Base-by-base conservation (phyloP, 2,797 vertebrate genomes). In the Cuculus canorus region DNA sequence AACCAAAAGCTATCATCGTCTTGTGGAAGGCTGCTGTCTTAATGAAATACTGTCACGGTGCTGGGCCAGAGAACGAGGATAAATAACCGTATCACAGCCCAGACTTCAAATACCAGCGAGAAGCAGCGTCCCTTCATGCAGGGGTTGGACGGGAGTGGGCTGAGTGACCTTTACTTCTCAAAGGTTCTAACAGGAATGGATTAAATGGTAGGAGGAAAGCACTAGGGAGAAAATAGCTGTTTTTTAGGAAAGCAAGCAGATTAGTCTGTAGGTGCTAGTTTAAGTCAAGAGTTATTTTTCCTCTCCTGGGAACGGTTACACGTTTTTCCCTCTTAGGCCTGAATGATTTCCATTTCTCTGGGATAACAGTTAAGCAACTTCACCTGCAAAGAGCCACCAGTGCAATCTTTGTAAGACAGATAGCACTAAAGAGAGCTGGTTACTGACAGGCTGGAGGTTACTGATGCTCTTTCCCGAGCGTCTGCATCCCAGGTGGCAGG, bases 1-100 rank as follows among this genome's bases (percentile, higher is more conserved):
- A n/a, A 48, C 68, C 0, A 14, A 61, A 71, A 69, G 79, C 65
- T 71, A 1, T 33, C 48, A 17, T 1, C 0, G 2, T 27, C 13
- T 5, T 43, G 39, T 39, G 73, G 57, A 63, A 70, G 25, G 61
- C 12, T 91, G 32, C 61, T 73, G 18, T n/a, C 71, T 70, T 32
- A 32, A 23, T 22, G 56, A 27, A 30, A 22, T 60, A 1, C 5
- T 47, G 3, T 39, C 68, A 43, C 33, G 50, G 16, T 22, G 18
- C 37, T 70, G 37, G 37, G 17, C 1, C 33, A 72, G 28, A 5
- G 21, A 61, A 32, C 18, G 39, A 5, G n/a, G 43, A 69, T 7
- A 28, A 66, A 50, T 5, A 24, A 25, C 32, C 8, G 7, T 12
- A 11, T 14, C 39, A 8, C 52, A 60, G 0, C 5, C 39, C 6